phyloP scores from a whole-genome alignment of 1,140 invertebrate genomes.

The Micrasema minimum region DNA sequence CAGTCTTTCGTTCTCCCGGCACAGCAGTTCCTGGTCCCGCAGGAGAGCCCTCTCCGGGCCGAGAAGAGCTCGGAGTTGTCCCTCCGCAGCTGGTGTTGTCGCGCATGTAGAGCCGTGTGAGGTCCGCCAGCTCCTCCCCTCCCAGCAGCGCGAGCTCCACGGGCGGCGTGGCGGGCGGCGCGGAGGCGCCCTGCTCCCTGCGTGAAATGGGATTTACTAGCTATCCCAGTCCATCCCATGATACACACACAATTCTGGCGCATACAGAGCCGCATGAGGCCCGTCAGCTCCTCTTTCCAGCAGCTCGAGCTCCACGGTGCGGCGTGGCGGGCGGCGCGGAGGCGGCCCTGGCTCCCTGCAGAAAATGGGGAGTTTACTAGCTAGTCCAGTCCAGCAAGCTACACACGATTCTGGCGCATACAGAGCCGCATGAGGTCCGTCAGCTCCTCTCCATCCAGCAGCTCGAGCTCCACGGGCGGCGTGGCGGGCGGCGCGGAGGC shows the following conservation, averaged over 20 bases:
- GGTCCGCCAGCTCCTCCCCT: conserved; percentile 74
- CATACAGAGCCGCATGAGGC: conserved; percentile 82
- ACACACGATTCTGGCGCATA: too few relatives aligned
- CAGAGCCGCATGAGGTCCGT: conserved; percentile 81
- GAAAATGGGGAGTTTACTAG: too few relatives aligned
- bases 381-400: too few relatives aligned
- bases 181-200: too few relatives aligned
- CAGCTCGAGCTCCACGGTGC: conserved; percentile 76
- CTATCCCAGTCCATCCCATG: too few relatives aligned
- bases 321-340: conserved; percentile 72
- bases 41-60: conserved; percentile 83
- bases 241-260: too few relatives aligned
- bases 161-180: conserved; percentile 69
- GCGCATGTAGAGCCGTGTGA: conserved; percentile 82
- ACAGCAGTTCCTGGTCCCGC: conserved; percentile 89
- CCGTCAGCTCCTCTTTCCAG: conserved; percentile 78
- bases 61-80: conserved; percentile 90
- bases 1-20: conserved; percentile 89
- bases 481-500: too few relatives aligned
- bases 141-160: conserved; percentile 80
- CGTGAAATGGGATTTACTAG: too few relatives aligned
- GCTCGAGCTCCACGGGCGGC: conserved; percentile 76
- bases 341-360: too few relatives aligned
- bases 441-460: conserved; percentile 77
- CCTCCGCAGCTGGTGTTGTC: conserved; percentile 86